Evolutionary conservation across 2,797 vertebrate genomes (phyloP).

Genomic region (Gallinago nigripennis): DNA sequence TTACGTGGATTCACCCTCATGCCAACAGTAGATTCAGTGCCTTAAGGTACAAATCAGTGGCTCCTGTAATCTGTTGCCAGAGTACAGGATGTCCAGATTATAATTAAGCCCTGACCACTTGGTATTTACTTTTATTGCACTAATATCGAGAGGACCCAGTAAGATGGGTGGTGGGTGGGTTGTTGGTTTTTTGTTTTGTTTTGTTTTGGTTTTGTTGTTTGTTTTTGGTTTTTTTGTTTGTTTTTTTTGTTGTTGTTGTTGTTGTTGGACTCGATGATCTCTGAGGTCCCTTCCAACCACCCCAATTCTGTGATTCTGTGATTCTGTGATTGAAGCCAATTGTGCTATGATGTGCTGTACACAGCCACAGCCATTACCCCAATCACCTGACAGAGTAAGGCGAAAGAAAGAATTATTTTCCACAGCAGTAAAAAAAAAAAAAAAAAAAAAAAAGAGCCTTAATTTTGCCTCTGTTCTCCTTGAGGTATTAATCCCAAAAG

Average conservation of each 20-base stretch:
- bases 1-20: neutral
- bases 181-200: too few species aligned
- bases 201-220: too few species aligned
- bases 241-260: too few species aligned
- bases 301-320: too few species aligned
- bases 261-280: too few species aligned
- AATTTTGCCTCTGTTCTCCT: neutral
- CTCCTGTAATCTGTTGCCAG: neutral
- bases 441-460: neutral
- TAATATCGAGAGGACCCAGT: neutral
- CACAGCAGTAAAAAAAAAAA: conserved; percentile 1
- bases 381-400: neutral
- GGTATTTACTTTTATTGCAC: conserved; percentile 28
- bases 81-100: conserved; percentile 5
- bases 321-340: neutral
- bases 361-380: neutral
- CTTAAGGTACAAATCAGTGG: neutral
- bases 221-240: too few species aligned
- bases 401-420: neutral
- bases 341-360: neutral
- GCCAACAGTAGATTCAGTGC: neutral
- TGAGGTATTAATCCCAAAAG: neutral
- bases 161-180: neutral
- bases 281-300: too few species aligned
- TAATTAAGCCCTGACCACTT: conserved; percentile 25